These are phyloP conservation scores for Micrasema minimum DNA, from an alignment of 1,140 invertebrate genomes.

Conservation along the genomic window DNA sequence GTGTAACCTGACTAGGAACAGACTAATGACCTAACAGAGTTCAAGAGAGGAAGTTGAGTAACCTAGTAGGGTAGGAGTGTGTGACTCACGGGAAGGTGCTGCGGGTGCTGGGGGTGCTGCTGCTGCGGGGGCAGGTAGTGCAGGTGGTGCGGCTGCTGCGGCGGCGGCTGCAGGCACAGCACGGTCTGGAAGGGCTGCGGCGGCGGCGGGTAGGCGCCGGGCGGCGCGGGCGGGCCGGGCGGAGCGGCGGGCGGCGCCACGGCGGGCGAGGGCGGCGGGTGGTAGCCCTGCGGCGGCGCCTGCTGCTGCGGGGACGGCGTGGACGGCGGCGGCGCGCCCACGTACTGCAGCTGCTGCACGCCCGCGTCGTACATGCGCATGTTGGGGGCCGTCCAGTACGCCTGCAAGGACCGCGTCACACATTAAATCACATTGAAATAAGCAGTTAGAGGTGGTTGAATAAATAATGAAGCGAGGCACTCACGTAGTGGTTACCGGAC, in stretches of 20 bases:
- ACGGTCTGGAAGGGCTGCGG: constrained; percentile 56
- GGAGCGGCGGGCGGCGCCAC: constrained; percentile 58
- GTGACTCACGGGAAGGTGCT: constrained; percentile 28
- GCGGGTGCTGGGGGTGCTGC: constrained; percentile 40
- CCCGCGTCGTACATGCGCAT: constrained; percentile 60
- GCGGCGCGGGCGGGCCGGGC: constrained; percentile 56
- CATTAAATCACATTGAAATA: neutral
- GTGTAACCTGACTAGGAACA: neutral
- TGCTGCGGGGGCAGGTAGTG: constrained; percentile 50
- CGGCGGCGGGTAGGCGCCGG: constrained; percentile 58
- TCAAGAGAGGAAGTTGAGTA: neutral
- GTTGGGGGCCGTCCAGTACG: constrained; percentile 52
- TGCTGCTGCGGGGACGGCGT: constrained; percentile 60
- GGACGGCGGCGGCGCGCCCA: constrained; percentile 59
- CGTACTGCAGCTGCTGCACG: constrained; percentile 51
- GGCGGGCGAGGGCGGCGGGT: constrained; percentile 45
- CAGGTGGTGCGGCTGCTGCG: constrained; percentile 43
- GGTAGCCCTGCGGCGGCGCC: constrained; percentile 51
- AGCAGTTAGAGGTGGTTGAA: too few relatives aligned
- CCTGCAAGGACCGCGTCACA: constrained; percentile 14
- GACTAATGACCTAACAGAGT: neutral
- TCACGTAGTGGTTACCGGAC: constrained; percentile 50
- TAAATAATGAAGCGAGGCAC: too few relatives aligned
- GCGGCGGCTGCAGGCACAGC: constrained; percentile 49
- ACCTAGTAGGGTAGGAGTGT: neutral